phyloP scores from a whole-genome alignment of 2,888 invertebrate species.

The Atherix ibis region DNA sequence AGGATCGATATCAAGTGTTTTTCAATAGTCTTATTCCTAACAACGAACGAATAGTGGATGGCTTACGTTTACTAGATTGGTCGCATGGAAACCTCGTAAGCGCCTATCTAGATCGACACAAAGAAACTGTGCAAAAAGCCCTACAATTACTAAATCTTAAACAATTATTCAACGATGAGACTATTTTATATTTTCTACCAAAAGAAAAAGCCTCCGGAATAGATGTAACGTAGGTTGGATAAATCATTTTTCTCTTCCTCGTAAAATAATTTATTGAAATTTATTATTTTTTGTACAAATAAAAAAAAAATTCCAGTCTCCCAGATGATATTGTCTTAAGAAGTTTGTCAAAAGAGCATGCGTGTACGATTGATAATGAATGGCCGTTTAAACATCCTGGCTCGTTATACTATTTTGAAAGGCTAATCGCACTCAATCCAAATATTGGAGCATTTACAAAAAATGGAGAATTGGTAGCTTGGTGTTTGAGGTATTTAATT shows the following conservation, averaged over 20 bases:
- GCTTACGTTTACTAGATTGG: no score
- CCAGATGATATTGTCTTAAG: no score
- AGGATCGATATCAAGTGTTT: no score
- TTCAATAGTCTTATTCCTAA: no score
- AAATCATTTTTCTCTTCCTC: no score
- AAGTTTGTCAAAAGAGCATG: constrained; percentile 15
- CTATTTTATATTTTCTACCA: constrained; percentile 4
- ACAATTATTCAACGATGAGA: no score
- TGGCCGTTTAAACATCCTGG: constrained; percentile 26
- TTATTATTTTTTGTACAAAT: constrained; percentile 1
- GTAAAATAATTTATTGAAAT: no score
- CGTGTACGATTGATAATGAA: constrained; percentile 17
- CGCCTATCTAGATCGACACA: no score
- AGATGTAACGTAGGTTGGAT: constrained; percentile 16
- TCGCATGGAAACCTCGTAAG: no score
- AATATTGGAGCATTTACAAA: constrained; percentile 22
- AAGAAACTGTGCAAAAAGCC: no score
- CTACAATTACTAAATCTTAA: no score
- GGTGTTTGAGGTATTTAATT: constrained; percentile 25
- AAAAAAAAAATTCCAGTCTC: not conserved
- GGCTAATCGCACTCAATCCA: constrained; percentile 21
- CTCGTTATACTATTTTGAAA: constrained; percentile 19
- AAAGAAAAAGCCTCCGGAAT: constrained; percentile 4
- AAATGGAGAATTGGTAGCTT: constrained; percentile 22
- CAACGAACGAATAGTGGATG: no score